Evolutionary conservation across 2,888 invertebrate genomes (phyloP), one percentile per base, ranked within the genome.

Genomic region (Volucella inanis): DNA sequence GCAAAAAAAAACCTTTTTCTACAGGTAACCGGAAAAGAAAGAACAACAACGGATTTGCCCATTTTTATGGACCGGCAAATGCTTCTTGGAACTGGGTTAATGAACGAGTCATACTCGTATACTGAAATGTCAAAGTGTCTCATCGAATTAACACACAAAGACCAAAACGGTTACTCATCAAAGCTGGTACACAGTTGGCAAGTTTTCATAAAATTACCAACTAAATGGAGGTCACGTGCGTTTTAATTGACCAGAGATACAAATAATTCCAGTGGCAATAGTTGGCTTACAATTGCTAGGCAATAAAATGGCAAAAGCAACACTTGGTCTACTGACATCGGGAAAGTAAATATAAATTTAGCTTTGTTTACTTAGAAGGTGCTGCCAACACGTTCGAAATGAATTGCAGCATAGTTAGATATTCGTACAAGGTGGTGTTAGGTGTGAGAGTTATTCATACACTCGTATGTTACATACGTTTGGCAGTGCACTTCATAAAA

Each of bases 191-290:
- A 31, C 12, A 9, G 14, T 14, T 38, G 47, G 14, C 49, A 65
- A 47, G 22, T 59, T 61, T 45, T 50, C 76, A 67, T 3, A 52
- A n/a, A 45, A 15, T 59, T n/a, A 59, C n/a, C 41, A 15, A 45
- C 50, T 59, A 50, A 15, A 67, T 45, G 49, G 67, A 76, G 67
- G 76, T 76, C 76, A 61, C 76, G 59, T 76, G 62, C 39, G 50
- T 14, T 49, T 9, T 65, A 45, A 39, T 55, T 15, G 38, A 52
- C 10, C 12, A 43, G 50, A 59, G 50, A 59, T 45, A 76, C n/a
- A 45, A 11, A 18, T 6, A 59, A 76, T 49, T 65, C 57, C 41
- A 50, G 31, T 43, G 15, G 15, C 14, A 49, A 12, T 75, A 22
- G 31, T 31, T 31, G 31, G 31, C 31, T 31, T 6, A 31, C 31